Evolutionary conservation across 1,140 invertebrate genomes (phyloP), one percentile per base, ranked within the genome.

Genomic region (Cotesia typhae): DNA sequence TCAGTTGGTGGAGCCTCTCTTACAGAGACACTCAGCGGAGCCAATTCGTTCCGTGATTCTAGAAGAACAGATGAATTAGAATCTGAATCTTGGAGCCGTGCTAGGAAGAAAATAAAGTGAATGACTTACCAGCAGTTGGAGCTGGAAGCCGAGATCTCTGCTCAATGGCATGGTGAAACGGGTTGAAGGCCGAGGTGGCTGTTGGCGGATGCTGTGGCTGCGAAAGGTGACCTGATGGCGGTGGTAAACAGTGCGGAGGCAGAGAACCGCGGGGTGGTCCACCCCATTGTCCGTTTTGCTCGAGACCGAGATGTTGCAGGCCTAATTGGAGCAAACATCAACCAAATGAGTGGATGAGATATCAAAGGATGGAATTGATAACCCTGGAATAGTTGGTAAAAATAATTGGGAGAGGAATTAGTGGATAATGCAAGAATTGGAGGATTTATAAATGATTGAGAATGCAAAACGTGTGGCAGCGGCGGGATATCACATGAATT

Each of bases 141-240:
- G 66, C 80, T 55, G 84, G 77, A 35, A 86, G 52, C 74, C 84
- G 85, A 41, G 84, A 86, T 78, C 85, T 82, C 69, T 85, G 84
- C 63, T 86, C 85, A 65, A 86, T 84, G 28, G 81, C 80, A 35
- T 86, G 84, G 71, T 87, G 84, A 75, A 87, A 87, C 60, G 84
- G 85, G 72, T 87, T 87, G 76, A 87, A 87, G 65, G 85, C 85
- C 57, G 85, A 87, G 38, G 82, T 81, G 51, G 74, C 76, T 79
- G 79, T 78, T 52, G 79, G 84, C 68, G 80, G 80, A 74, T 85
- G 85, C 64, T 81, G 41, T 47, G 41, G 69, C 73, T 84, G 83
- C 65, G 85, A 82, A 66, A 87, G 85, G 76, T 87, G 85, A 59
- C 81, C 82, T 1, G 84, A 85, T 9, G 86, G 83, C 36, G 86